These are phyloP conservation scores for Harlomillsia oculata DNA, from an alignment of 1,140 invertebrate genomes.

Conservation along the genomic window DNA sequence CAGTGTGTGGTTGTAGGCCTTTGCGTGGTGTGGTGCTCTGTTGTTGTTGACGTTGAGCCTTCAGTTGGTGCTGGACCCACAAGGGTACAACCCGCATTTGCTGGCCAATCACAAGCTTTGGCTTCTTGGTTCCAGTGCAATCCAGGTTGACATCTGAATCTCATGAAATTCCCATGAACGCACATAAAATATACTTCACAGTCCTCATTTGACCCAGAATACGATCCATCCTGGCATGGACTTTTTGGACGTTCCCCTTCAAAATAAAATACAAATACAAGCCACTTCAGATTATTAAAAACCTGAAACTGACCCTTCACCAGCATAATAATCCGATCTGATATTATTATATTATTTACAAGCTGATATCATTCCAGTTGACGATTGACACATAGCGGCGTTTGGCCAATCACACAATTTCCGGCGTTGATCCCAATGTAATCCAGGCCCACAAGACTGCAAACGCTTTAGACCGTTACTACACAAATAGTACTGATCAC, in stretches of 20 bases:
- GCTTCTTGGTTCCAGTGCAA: slow-evolving; percentile 59
- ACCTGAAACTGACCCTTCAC: neutral
- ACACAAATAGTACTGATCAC: slow-evolving; percentile 37
- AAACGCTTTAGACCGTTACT: slow-evolving; percentile 32
- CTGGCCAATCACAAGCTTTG: slow-evolving; percentile 31
- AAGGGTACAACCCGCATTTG: slow-evolving; percentile 17
- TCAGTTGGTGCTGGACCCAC: neutral
- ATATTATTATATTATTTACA: neutral
- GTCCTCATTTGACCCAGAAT: slow-evolving; percentile 52
- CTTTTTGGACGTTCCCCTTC: neutral
- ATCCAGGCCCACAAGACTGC: slow-evolving; percentile 32
- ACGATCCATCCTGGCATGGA: slow-evolving; percentile 54
- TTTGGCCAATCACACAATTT: slow-evolving; percentile 37
- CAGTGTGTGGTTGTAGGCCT: neutral
- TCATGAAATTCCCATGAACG: slow-evolving; percentile 62
- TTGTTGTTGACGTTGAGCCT: neutral
- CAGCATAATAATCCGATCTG: neutral
- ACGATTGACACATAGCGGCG: slow-evolving; percentile 27
- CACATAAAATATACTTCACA: slow-evolving; percentile 66
- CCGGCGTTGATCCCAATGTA: slow-evolving; percentile 35
- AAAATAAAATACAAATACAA: neutral
- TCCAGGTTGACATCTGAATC: slow-evolving; percentile 59
- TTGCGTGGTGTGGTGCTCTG: neutral
- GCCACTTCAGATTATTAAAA: neutral
- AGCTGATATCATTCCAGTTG: slow-evolving; percentile 1